Evolutionary conservation across 1,140 invertebrate species (phyloP).

Genomic region (Radopholus similis): DNA sequence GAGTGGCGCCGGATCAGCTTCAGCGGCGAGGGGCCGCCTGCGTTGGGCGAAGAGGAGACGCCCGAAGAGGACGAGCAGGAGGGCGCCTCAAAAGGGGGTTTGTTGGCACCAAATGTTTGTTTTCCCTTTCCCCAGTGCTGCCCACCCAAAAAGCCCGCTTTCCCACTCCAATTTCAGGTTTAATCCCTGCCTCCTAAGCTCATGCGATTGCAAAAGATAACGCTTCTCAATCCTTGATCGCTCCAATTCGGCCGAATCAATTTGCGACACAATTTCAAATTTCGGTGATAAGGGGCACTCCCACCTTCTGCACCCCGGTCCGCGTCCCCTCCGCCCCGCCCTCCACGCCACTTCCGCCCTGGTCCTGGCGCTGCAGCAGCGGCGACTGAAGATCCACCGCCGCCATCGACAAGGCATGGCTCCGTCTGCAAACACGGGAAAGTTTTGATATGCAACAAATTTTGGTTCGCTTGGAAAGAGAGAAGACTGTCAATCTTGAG

Average conservation of each 20-base stretch:
- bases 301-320: no score
- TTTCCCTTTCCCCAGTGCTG: neutral
- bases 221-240: neutral
- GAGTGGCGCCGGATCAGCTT: slow-evolving; percentile 37
- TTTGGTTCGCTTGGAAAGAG: no score
- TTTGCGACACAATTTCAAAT: neutral
- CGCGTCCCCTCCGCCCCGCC: no score
- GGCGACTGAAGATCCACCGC: no score
- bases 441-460: no score
- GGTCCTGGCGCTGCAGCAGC: no score
- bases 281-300: no score
- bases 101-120: neutral
- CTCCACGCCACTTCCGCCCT: no score
- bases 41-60: slow-evolving; percentile 13
- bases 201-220: no score
- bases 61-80: slow-evolving; percentile 12
- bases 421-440: no score
- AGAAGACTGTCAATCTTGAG: no score
- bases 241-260: neutral
- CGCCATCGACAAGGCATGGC: no score
- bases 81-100: neutral
- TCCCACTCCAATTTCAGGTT: neutral
- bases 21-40: neutral
- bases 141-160: neutral
- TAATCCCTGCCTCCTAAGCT: neutral